Evolutionary conservation across 2,113 vertebrate genomes (phyloP).

Genomic region (Platichthys stellatus): DNA sequence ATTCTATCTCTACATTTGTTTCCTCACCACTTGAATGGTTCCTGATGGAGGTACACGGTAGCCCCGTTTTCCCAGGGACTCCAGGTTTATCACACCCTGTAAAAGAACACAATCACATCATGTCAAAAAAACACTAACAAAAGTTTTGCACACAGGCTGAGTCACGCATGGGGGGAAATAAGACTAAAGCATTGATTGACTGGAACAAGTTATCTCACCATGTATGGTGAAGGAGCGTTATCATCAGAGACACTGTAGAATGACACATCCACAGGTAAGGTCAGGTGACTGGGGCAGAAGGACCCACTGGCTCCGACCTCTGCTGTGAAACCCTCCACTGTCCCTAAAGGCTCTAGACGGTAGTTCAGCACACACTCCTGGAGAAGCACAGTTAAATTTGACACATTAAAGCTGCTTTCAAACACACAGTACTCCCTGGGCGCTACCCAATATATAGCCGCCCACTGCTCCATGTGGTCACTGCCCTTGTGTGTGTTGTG

Average conservation of each 20-base stretch:
- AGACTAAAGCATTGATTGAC: background rate
- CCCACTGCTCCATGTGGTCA: too few species aligned
- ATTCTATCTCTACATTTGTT: constrained; percentile 7
- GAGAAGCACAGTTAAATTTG: background rate
- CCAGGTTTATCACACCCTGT: constrained; percentile 98
- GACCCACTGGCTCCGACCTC: constrained; percentile 96
- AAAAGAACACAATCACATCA: constrained; percentile 40
- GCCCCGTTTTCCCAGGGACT: constrained; percentile 98
- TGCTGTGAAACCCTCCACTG: constrained; percentile 93
- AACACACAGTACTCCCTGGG: too few species aligned
- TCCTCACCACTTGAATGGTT: constrained; percentile 99
- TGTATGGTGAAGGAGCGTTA: constrained; percentile 98
- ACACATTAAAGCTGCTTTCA: constrained; percentile 8
- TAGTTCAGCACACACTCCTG: constrained; percentile 98
- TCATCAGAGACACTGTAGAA: constrained; percentile 99
- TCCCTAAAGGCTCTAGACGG: constrained; percentile 92
- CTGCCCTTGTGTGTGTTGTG: too few species aligned
- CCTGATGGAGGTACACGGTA: constrained; percentile 99
- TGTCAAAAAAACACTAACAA: constrained; percentile 14
- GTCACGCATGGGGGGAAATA: background rate
- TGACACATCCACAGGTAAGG: constrained; percentile 95
- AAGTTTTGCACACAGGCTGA: background rate
- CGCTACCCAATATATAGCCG: too few species aligned
- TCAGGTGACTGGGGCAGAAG: constrained; percentile 98
- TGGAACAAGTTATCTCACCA: constrained; percentile 82